Evolutionary conservation across 2,113 vertebrate genomes (phyloP), one percentile per base, ranked within the genome.

Genomic region (Urocynchramus pylzowi): DNA sequence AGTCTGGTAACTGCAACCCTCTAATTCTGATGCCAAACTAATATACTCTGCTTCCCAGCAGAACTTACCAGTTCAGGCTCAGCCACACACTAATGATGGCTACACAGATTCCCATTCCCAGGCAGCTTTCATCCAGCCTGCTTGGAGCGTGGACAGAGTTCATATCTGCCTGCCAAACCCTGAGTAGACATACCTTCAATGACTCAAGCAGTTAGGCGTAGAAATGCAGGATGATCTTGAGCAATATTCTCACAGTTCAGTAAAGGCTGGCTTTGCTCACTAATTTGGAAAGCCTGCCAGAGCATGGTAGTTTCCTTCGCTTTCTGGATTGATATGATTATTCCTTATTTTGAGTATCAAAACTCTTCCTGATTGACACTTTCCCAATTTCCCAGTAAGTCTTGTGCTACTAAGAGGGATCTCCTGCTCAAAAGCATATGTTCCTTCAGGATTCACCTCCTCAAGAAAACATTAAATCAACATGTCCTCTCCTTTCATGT

Each of bases 181-280:
- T 82, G 47, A 94, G 44, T 5, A 93, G 94, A 93, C 83, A 78
- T 89, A 96, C 93, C 94, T 96, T 91, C 82, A 85, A 49, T 88
- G 82, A 97, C 41, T 95, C 83, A 93, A 88, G 60, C 69, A 95
- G 39, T 39, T 67, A 81, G 56, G 8, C 92, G 83, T 1, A 75
- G 64, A 95, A 95, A 90, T 44, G 39, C 39, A 50, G 49, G 45
- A 77, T 47, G 19, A 59, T 90, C 50, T 92, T 89, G 71, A 54
- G 59, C 45, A 95, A 95, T 90, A 54, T 61, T 85, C 71, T 83
- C 67, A 69, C 37, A 90, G 76, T 77, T 26, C 67, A 80, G 59
- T 50, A 70, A 84, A 86, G 42, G 30, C 49, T 85, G 28, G 13
- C 61, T 47, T 93, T 84, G 27, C 67, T 94, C 11, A 37, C 54